Evolutionary conservation across 2,797 vertebrate species (phyloP).

Genomic region (Buceros bicornis): DNA sequence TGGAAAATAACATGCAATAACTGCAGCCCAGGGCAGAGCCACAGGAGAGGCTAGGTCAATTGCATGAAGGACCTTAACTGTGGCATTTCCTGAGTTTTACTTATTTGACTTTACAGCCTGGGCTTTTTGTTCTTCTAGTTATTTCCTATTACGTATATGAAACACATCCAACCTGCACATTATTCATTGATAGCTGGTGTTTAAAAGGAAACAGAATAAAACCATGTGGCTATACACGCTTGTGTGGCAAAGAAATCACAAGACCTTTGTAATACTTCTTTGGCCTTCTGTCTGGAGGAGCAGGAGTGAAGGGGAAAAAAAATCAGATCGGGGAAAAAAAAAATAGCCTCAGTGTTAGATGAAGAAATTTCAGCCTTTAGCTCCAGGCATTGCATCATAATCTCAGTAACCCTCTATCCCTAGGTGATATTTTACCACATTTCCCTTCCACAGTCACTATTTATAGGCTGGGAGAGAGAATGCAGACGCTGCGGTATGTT

Average conservation of each 20-base stretch:
- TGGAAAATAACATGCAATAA: neutral
- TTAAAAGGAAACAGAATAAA: conserved; percentile 21
- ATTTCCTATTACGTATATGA: conserved; percentile 22
- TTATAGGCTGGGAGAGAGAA: neutral
- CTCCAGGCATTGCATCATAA: neutral
- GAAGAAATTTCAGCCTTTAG: neutral
- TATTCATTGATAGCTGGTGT: neutral
- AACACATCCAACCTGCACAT: neutral
- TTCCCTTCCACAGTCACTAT: neutral
- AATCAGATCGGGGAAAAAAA: neutral
- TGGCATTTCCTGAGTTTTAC: conserved; percentile 49
- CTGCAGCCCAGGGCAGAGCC: neutral
- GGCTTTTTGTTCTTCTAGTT: neutral
- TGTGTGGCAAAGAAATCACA: neutral
- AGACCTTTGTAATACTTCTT: neutral
- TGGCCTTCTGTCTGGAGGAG: neutral
- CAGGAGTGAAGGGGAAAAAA: neutral
- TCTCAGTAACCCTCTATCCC: neutral
- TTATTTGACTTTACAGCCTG: neutral
- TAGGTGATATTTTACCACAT: neutral
- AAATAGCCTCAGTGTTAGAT: neutral
- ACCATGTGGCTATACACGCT: neutral
- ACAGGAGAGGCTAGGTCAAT: conserved; percentile 24
- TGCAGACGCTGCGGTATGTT: neutral
- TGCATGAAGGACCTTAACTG: neutral